Evolutionary conservation across 2,797 vertebrate genomes (phyloP).

Genomic region (Siniperca undulata): DNA sequence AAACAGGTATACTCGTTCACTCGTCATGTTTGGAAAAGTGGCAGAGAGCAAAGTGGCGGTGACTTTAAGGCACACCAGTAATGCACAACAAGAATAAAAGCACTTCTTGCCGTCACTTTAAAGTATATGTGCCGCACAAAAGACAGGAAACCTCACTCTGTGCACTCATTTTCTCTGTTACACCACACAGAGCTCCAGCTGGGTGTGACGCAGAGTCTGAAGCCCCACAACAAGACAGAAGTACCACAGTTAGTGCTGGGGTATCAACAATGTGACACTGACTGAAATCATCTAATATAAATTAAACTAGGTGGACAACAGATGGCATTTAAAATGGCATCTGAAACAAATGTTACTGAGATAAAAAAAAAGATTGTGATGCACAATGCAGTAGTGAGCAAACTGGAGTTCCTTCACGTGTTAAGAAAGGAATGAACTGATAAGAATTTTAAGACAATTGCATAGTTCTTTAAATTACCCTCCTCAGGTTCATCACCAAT

Average conservation of each 20-base stretch:
- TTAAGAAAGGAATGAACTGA: background rate
- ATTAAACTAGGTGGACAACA: background rate
- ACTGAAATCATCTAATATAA: constrained; percentile 6
- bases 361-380: background rate
- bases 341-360: background rate
- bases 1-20: background rate
- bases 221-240: constrained; percentile 20
- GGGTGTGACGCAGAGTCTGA: constrained; percentile 41
- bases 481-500: background rate
- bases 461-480: background rate
- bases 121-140: constrained; percentile 29
- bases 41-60: background rate
- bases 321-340: background rate
- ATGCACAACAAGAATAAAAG: background rate
- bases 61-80: background rate
- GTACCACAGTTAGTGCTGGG: background rate
- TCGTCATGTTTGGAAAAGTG: background rate
- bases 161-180: constrained; percentile 44
- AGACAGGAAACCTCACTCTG: constrained; percentile 46
- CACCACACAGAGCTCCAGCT: constrained; percentile 42
- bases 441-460: background rate
- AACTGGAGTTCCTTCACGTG: background rate
- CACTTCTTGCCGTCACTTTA: background rate
- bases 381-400: background rate
- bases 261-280: constrained; percentile 2